Evolutionary conservation across 2,888 invertebrate species (phyloP).

Genomic region (Drosophila tripunctata): DNA sequence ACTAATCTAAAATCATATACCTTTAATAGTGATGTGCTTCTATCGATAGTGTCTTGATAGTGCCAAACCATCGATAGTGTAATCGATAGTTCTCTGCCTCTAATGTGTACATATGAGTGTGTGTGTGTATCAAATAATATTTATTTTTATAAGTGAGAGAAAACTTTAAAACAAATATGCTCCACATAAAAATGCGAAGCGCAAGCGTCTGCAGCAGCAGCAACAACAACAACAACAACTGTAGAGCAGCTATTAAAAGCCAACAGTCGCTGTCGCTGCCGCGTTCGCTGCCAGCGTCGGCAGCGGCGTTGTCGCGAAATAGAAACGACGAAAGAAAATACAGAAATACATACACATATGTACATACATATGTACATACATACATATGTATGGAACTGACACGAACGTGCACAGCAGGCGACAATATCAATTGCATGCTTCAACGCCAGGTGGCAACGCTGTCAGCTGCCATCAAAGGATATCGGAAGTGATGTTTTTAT

Average conservation of each 20-base stretch:
- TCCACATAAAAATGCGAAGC: constrained; percentile 24
- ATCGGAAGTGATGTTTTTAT: neutral
- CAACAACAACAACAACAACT: constrained; percentile 10
- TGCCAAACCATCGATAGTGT: too few relatives aligned
- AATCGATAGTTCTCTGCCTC: too few relatives aligned
- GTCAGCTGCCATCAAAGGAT: constrained; percentile 14
- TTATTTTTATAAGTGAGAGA: neutral
- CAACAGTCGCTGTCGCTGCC: constrained; percentile 7
- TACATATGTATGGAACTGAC: constrained; percentile 2
- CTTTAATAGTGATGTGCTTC: too few relatives aligned
- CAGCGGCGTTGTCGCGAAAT: constrained; percentile 15
- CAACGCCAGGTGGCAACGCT: constrained; percentile 37
- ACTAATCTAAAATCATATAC: too few relatives aligned
- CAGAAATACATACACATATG: neutral
- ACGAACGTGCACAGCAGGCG: constrained; percentile 5
- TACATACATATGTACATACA: too few relatives aligned
- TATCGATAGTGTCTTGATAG: too few relatives aligned
- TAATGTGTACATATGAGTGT: neutral
- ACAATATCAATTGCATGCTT: constrained; percentile 43
- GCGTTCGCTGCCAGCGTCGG: constrained; percentile 8
- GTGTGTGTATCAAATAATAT: neutral
- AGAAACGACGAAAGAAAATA: constrained; percentile 11
- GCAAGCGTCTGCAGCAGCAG: constrained; percentile 13
- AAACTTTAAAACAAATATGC: constrained; percentile 25
- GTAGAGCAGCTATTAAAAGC: neutral